These are phyloP conservation scores for Glaucidium brasilianum DNA, from an alignment of 2,113 vertebrate species.

Conservation along the genomic window DNA sequence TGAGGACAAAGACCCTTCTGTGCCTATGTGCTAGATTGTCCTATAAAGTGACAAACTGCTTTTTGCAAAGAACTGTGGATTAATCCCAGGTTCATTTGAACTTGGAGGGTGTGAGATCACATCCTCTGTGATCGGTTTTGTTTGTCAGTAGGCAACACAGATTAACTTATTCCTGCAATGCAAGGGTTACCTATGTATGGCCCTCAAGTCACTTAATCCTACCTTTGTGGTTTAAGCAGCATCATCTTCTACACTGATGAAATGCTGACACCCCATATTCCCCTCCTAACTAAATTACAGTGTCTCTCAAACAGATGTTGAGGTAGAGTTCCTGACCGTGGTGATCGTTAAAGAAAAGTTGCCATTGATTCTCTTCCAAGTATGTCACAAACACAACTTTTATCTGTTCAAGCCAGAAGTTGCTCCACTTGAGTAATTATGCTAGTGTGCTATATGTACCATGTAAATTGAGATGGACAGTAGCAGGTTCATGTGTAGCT, in stretches of 20 bases:
- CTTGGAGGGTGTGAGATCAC: not conserved
- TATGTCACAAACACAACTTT: not conserved
- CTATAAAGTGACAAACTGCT: not conserved
- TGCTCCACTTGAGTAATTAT: not conserved
- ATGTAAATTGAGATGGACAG: not conserved
- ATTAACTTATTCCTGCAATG: not conserved
- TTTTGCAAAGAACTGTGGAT: not conserved
- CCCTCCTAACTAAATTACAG: not conserved
- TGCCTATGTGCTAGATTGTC: accelerated
- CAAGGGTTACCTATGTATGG: too few species aligned
- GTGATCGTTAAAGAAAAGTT: not conserved
- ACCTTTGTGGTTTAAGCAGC: not conserved
- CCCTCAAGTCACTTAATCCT: not conserved
- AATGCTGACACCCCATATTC: not conserved
- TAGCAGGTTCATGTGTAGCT: not conserved
- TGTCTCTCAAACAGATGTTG: not conserved
- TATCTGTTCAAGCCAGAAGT: not conserved
- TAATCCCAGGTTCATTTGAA: not conserved
- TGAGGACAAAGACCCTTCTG: not conserved
- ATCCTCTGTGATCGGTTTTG: not conserved
- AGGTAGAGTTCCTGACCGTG: not conserved
- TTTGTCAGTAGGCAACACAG: not conserved
- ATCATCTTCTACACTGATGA: not conserved
- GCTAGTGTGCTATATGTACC: not conserved
- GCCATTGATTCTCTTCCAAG: not conserved